phyloP scores from a whole-genome alignment of 2,888 invertebrate species.

The Drosophila parthenogenetica region DNA sequence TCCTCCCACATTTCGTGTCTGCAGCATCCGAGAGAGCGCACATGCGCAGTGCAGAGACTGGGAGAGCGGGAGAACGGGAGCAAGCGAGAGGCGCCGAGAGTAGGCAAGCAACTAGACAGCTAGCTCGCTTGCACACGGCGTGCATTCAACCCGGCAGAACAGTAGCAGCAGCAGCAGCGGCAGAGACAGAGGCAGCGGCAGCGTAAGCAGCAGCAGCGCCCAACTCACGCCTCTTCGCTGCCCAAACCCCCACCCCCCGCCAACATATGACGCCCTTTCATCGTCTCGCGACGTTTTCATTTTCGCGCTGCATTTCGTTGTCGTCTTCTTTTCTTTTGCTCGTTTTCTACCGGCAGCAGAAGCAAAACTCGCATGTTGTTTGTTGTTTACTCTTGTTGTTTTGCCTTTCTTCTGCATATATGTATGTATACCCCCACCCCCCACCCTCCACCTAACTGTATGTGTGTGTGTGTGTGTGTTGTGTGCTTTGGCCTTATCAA shows the following conservation, averaged over 20 bases:
- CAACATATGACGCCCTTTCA: constrained; percentile 25
- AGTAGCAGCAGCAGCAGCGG: constrained; percentile 31
- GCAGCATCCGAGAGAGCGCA: constrained; percentile 49
- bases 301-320: constrained; percentile 58
- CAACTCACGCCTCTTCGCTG: constrained; percentile 42
- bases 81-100: constrained; percentile 10
- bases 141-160: constrained; percentile 75
- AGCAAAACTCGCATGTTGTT: constrained; percentile 54
- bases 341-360: constrained; percentile 58
- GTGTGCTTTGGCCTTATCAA: constrained; percentile 71
- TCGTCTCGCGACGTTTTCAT: constrained; percentile 50
- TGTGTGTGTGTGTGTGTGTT: constrained; percentile 16
- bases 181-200: constrained; percentile 7
- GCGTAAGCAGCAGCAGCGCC: constrained; percentile 41
- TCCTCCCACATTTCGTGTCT: constrained; percentile 2
- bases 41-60: constrained; percentile 50
- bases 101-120: constrained; percentile 25
- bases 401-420: constrained; percentile 38
- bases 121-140: constrained; percentile 50
- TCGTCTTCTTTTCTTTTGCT: constrained; percentile 42
- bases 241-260: background rate
- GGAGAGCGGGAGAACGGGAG: constrained; percentile 17
- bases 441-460: constrained; percentile 2
- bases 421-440: constrained; percentile 2
- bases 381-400: constrained; percentile 58